A percentile compares a stretch with the other conserved stretches of the same genome.
phyloP scores from a whole-genome alignment of 2,797 vertebrate species.

The Molossus molossus region DNA sequence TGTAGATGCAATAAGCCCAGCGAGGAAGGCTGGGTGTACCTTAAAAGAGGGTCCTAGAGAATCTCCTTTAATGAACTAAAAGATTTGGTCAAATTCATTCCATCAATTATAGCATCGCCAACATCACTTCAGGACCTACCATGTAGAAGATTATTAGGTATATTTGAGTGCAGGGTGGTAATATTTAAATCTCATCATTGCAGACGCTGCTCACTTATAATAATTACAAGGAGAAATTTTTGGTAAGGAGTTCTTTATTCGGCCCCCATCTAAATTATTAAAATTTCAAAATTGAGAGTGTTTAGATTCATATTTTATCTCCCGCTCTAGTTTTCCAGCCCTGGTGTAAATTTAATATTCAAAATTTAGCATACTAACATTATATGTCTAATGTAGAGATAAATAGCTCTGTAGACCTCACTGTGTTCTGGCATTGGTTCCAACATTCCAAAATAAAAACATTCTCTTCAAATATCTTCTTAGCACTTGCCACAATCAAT shows the following conservation, averaged over 20 bases:
- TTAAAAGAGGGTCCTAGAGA: background rate
- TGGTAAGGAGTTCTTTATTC: background rate
- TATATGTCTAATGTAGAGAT: background rate
- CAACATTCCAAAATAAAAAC: background rate
- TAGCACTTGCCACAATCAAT: background rate
- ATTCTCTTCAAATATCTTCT: background rate
- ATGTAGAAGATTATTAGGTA: background rate
- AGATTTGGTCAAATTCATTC: background rate
- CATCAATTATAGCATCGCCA: background rate
- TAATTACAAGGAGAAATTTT: background rate
- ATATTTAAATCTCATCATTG: slow-evolving; percentile 6
- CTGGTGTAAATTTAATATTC: background rate
- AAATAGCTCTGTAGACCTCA: background rate
- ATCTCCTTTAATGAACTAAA: background rate
- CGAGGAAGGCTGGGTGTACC: background rate
- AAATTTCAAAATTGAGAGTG: slow-evolving; percentile 19
- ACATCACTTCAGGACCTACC: background rate
- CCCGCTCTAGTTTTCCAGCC: background rate
- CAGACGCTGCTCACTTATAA: background rate
- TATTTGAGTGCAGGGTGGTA: background rate
- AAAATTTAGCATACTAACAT: slow-evolving; percentile 30
- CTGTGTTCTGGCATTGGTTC: background rate
- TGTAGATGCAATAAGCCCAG: background rate
- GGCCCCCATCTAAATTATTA: background rate
- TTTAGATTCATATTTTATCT: slow-evolving; percentile 37